Evolutionary conservation across 2,888 invertebrate species (phyloP), one percentile per base, ranked within the genome.

Genomic region (Drosophila lacicola): DNA sequence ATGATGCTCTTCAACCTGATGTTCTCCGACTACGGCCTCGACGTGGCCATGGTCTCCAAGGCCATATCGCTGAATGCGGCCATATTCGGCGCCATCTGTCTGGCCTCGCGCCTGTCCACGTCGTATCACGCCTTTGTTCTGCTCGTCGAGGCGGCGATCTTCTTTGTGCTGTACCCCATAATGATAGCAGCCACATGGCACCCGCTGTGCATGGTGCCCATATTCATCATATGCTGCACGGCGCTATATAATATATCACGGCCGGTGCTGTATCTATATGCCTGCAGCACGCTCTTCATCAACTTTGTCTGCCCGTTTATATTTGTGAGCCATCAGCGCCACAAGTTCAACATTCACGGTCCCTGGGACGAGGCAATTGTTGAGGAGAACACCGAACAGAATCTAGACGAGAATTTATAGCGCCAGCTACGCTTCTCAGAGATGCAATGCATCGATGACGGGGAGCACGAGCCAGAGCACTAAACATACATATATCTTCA

Each of bases 291-390:
- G 9, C 71, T 95, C 10, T 94, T 96, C 85, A 93, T 97, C 39
- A 96, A 95, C 90, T 89, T 96, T 10, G 92, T 96, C 53, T 97
- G 96, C 90, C 97, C 97, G 0, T 90, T 94, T 3, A 94, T 95
- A 90, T 98, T 97, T 93, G 95, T 96, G 0, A 93, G 92, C 56
- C 96, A 96, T 93, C 96, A 97, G 89, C 95, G 93, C 39, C 95
- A 95, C 90, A 98, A 97, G 90, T 95, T 96, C 87, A 99, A 98
- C 92, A 98, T 98, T 72, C 96, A 98, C 92, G 99, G 99, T 0
- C 99, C 99, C 0, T 99, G 99, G 99, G 99, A 99, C 92, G 99
- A 99, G 91, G 99, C 99, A 11, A 93, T 97, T 81, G 95, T 95
- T 73, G 95, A 94, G 87, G 95, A 95, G 92, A 82, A 90, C 70